These are phyloP conservation scores for Ovis canadensis DNA, from an alignment of 2,113 vertebrate species.

Conservation along the genomic window DNA sequence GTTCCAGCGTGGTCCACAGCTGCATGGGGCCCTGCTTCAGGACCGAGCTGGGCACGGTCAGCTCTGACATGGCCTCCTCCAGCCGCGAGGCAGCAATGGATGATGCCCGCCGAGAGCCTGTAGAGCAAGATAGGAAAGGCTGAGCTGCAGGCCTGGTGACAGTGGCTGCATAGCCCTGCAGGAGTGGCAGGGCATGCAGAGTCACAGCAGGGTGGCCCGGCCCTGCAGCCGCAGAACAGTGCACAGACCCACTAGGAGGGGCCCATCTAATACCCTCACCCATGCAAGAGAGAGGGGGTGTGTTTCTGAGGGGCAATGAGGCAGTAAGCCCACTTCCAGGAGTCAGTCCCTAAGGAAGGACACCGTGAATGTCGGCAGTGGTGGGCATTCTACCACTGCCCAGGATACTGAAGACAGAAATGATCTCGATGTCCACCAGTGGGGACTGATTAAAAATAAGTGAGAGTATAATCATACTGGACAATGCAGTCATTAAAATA, in stretches of 20 bases:
- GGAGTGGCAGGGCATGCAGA: not conserved
- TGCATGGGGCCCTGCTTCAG: slow-evolving; percentile 92
- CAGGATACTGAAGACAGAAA: not conserved
- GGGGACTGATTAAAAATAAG: not conserved
- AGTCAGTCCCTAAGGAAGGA: not conserved
- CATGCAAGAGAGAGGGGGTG: not conserved
- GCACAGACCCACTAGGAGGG: not conserved
- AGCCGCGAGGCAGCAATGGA: slow-evolving; percentile 92
- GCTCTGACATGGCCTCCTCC: slow-evolving; percentile 94
- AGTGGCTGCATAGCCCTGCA: fast-evolving
- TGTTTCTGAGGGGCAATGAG: not conserved
- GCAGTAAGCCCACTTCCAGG: not conserved
- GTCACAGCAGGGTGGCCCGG: not conserved
- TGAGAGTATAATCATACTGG: not conserved
- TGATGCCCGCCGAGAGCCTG: slow-evolving; percentile 90
- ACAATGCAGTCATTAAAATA: not conserved
- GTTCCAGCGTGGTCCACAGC: slow-evolving; percentile 92
- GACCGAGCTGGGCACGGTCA: slow-evolving; percentile 86
- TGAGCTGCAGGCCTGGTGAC: not conserved
- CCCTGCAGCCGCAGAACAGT: not conserved
- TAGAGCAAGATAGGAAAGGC: not conserved
- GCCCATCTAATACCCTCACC: not conserved
- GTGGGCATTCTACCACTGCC: not conserved
- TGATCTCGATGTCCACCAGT: not conserved
- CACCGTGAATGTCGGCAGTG: not conserved